These are phyloP conservation scores for Cantharis nigra DNA, from an alignment of 2,888 invertebrate genomes.

Conservation along the genomic window DNA sequence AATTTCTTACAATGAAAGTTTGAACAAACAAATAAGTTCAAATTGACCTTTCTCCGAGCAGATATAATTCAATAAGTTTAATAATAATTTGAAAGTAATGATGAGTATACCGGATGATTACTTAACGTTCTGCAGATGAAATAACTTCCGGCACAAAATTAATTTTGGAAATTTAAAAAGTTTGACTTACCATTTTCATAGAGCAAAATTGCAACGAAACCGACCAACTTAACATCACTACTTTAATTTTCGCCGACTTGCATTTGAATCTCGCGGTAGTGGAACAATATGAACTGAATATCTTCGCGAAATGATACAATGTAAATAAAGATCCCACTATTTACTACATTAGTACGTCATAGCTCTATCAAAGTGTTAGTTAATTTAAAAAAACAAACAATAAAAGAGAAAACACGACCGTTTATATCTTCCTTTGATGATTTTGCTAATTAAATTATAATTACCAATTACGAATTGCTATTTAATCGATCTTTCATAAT, in stretches of 20 bases:
- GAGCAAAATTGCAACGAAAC: background rate
- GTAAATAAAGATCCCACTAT: background rate
- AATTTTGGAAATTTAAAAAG: background rate
- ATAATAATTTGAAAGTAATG: background rate
- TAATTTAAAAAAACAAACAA: background rate
- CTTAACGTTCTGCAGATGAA: background rate
- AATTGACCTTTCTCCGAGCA: background rate
- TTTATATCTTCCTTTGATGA: background rate
- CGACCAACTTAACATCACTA: background rate
- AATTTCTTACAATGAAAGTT: background rate
- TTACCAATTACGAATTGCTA: background rate
- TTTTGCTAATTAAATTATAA: background rate
- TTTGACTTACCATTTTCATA: background rate
- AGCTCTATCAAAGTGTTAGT: background rate
- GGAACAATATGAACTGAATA: background rate
- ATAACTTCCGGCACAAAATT: background rate
- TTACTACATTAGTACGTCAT: background rate
- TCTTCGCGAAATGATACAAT: background rate
- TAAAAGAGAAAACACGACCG: background rate
- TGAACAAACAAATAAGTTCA: background rate
- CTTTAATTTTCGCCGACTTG: background rate
- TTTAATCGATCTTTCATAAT: background rate
- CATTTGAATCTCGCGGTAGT: background rate
- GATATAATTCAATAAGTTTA: background rate
- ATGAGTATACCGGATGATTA: background rate